Evolutionary conservation across 2,888 invertebrate species (phyloP).

Genomic region (Caradrina kadenii): DNA sequence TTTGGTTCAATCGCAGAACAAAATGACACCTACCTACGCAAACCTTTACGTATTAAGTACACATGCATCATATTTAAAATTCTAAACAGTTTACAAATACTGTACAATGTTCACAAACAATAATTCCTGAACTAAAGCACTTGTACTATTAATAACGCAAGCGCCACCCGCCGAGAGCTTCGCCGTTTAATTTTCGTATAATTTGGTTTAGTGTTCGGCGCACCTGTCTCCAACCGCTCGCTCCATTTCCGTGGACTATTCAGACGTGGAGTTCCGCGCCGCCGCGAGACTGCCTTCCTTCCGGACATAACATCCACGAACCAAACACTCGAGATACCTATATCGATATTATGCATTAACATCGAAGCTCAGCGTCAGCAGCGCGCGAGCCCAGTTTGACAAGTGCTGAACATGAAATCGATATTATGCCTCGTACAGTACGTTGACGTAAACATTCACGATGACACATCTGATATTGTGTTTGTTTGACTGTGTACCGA

Average conservation of each 20-base stretch:
- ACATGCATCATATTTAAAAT: not conserved
- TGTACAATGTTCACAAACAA: constrained; percentile 31
- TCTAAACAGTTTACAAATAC: constrained; percentile 6
- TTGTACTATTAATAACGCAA: constrained; percentile 18
- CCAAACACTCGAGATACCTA: constrained; percentile 7
- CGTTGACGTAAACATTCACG: constrained; percentile 20
- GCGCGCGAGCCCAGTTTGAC: not conserved
- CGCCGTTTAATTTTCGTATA: constrained; percentile 34
- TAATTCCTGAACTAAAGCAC: not conserved
- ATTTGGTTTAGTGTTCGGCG: constrained; percentile 17
- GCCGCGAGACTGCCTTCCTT: constrained; percentile 25
- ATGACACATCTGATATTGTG: constrained; percentile 46
- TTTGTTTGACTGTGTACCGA: constrained; percentile 41
- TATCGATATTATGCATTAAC: constrained; percentile 6
- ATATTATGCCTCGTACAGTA: not conserved
- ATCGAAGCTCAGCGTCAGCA: not conserved
- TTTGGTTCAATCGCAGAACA: constrained; percentile 19
- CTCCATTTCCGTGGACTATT: constrained; percentile 42
- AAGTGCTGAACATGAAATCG: not conserved
- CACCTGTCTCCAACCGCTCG: constrained; percentile 26
- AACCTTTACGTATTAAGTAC: not conserved
- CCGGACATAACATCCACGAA: constrained; percentile 12
- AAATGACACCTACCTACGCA: not conserved
- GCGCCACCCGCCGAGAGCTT: constrained; percentile 2
- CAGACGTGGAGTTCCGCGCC: constrained; percentile 31